phyloP scores from a whole-genome alignment of 2,888 invertebrate genomes.

The Macaria liturata region DNA sequence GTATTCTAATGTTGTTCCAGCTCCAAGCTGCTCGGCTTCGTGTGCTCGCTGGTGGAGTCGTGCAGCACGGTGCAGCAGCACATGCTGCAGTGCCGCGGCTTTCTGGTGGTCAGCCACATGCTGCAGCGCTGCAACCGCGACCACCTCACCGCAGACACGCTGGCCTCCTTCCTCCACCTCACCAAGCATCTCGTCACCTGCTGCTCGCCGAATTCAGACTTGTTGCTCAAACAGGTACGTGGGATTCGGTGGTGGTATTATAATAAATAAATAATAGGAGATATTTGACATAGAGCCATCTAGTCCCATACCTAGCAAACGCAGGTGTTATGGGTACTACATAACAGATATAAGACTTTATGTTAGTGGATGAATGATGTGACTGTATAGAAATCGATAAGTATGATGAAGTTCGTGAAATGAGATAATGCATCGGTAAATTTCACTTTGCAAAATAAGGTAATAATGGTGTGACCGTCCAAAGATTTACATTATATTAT shows the following conservation, averaged over 20 bases:
- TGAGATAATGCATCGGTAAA: too few relatives aligned
- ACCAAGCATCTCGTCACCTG: constrained; percentile 97
- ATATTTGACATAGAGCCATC: too few relatives aligned
- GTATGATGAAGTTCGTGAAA: too few relatives aligned
- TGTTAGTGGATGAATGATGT: too few relatives aligned
- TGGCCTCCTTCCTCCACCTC: constrained; percentile 94
- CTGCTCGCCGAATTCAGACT: constrained; percentile 95
- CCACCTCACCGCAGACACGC: constrained; percentile 96
- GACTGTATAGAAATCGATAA: too few relatives aligned
- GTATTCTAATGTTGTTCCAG: constrained; percentile 70
- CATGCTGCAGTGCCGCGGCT: constrained; percentile 99
- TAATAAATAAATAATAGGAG: too few relatives aligned
- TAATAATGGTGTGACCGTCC: too few relatives aligned
- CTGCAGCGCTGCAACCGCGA: constrained; percentile 96
- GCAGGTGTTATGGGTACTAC: too few relatives aligned
- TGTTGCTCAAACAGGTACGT: constrained; percentile 94
- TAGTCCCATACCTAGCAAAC: too few relatives aligned
- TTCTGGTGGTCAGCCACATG: constrained; percentile 98
- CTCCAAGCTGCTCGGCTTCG: constrained; percentile 97
- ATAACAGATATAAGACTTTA: too few relatives aligned
- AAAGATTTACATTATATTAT: too few relatives aligned
- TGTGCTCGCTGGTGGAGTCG: constrained; percentile 98
- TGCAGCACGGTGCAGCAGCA: constrained; percentile 99
- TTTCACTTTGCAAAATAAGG: too few relatives aligned
- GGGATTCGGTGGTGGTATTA: constrained; percentile 6